phyloP scores from a whole-genome alignment of 2,888 invertebrate species.

The Elaeidobius kamerunicus region DNA sequence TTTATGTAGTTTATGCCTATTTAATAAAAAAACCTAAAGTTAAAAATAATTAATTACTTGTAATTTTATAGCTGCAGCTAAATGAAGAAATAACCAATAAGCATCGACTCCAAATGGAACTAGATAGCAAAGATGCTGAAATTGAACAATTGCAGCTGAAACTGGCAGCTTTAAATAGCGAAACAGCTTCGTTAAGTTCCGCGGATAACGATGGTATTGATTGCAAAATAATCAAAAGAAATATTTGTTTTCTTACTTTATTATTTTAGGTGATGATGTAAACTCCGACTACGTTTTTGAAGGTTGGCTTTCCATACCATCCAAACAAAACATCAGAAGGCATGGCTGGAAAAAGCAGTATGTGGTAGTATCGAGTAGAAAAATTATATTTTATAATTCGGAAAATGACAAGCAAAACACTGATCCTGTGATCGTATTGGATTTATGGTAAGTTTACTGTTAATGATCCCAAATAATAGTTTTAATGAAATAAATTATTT shows the following conservation, averaged over 20 bases:
- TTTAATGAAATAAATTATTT: too few species aligned
- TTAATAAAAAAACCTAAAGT: too few species aligned
- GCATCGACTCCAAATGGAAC: slow-evolving; percentile 88
- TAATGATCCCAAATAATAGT: too few species aligned
- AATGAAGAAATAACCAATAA: slow-evolving; percentile 76
- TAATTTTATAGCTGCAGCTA: slow-evolving; percentile 69
- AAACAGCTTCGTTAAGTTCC: slow-evolving; percentile 89
- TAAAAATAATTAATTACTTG: not conserved
- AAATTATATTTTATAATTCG: slow-evolving; percentile 95
- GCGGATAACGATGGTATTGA: slow-evolving; percentile 81
- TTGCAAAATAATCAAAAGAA: too few species aligned
- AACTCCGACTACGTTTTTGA: slow-evolving; percentile 78
- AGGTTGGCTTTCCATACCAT: slow-evolving; percentile 94
- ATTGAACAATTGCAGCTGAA: slow-evolving; percentile 90
- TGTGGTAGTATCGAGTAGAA: slow-evolving; percentile 93
- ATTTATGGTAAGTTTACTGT: slow-evolving; percentile 90
- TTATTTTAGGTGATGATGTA: slow-evolving; percentile 54
- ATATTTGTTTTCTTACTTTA: too few species aligned
- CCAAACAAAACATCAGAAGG: slow-evolving; percentile 90
- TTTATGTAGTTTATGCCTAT: not conserved
- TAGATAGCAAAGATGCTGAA: slow-evolving; percentile 95
- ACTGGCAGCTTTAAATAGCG: slow-evolving; percentile 73
- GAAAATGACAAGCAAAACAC: slow-evolving; percentile 93
- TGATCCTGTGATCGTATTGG: slow-evolving; percentile 91
- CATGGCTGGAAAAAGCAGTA: slow-evolving; percentile 98